Evolutionary conservation across 2,888 invertebrate species (phyloP), one percentile per base, ranked within the genome.

Genomic region (Trissonchulus sp.): DNA sequence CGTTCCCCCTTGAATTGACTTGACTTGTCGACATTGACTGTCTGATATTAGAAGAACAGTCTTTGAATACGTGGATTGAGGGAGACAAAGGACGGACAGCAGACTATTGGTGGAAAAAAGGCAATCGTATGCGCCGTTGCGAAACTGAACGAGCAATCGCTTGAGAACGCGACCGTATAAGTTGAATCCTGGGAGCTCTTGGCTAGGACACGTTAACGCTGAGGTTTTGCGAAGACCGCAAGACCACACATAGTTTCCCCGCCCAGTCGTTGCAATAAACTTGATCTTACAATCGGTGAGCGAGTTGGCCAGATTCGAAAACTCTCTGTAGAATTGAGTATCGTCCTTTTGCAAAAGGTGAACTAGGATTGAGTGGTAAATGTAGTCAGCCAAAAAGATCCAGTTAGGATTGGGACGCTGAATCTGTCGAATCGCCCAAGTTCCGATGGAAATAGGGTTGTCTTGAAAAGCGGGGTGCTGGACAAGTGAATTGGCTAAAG

Each of bases 391-490:
- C n/a, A 18, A 18, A 60, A 60, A 60, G 18, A 18, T 18, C 60
- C 60, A 60, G 18, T 18, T 18, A 60, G 60, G 60, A 60, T 60
- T 60, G 60, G 60, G n/a, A 60, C 18, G n/a, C 60, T 60, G 18
- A n/a, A 60, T 18, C 18, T 18, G 60, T 18, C n/a, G 18, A 18
- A 18, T 18, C 18, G n/a, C n/a, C 65, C 65, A 65, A 65, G 65
- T 31, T 65, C 34, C 65, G 65, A 65, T 65, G 31, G 28, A 30
- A 31, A 31, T 34, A 65, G 65, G 65, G 65, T 34, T 30, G 34
- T 30, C 65, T 65, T 30, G 31, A 30, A 65, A 8, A 31, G 65
- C 65, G 65, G 65, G 34, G 65, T 65, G 28, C 31, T 65, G 34
- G 28, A 30, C 31, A 30, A 65, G 65, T 31, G 31, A 34, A 65